A percentile compares a stretch with the other conserved stretches of the same genome.
Evolutionary conservation across 2,888 invertebrate species (phyloP).

Genomic region (Elysia crispata): DNA sequence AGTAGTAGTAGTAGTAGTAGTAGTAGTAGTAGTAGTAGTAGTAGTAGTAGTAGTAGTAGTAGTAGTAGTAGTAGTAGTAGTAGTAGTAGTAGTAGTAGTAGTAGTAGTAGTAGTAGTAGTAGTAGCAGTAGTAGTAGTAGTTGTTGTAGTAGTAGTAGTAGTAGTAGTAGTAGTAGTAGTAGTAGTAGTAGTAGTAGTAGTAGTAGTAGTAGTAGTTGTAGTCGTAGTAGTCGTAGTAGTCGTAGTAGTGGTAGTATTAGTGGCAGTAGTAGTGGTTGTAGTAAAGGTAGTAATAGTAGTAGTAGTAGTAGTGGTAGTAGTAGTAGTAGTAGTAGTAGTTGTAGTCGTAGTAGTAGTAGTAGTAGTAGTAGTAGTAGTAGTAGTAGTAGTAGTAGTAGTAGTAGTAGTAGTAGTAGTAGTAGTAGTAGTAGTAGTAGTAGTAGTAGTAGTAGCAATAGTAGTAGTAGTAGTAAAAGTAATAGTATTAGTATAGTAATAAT

Average conservation of each 20-base stretch:
- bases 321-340: not conserved
- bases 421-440: slow-evolving; percentile 22
- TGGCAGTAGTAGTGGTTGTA: too few species aligned
- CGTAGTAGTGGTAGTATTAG: too few species aligned
- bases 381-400: slow-evolving; percentile 20
- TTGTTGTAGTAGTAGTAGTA: too few species aligned
- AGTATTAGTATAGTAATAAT: too few species aligned
- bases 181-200: not conserved
- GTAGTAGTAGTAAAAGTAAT: slow-evolving; percentile 29
- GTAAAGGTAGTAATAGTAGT: too few species aligned
- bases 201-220: too few species aligned
- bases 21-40: slow-evolving; percentile 25
- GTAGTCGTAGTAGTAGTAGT: too few species aligned
- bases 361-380: slow-evolving; percentile 27
- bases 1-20: slow-evolving; percentile 23
- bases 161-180: not conserved
- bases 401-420: slow-evolving; percentile 24
- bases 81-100: slow-evolving; percentile 32
- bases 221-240: too few species aligned
- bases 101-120: slow-evolving; percentile 16
- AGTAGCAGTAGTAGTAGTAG: too few species aligned
- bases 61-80: slow-evolving; percentile 23
- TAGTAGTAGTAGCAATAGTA: slow-evolving; percentile 22
- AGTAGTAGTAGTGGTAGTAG: not conserved
- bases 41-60: slow-evolving; percentile 18